phyloP scores from a whole-genome alignment of 2,888 invertebrate genomes.

The Lumbricus terrestris region DNA sequence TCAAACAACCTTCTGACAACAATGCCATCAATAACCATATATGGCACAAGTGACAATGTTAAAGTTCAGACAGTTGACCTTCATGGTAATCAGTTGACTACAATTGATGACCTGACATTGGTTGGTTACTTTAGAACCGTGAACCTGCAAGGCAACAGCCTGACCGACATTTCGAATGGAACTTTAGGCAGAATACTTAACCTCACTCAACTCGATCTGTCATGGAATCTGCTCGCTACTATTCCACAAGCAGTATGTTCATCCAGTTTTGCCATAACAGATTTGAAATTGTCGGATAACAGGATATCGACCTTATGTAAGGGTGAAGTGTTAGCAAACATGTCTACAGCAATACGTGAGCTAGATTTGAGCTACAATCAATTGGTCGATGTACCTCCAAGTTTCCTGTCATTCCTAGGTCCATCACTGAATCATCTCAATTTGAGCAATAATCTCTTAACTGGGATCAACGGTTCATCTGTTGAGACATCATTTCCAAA shows the following conservation, averaged over 20 bases:
- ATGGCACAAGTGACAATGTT: not conserved
- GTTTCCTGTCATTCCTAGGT: not conserved
- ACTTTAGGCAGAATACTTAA: not conserved
- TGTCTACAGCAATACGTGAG: not conserved
- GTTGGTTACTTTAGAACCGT: not conserved
- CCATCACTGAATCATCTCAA: not conserved
- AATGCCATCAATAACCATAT: not conserved
- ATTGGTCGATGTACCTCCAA: not conserved
- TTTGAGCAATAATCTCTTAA: not conserved
- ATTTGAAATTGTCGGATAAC: not conserved
- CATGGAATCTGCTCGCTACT: not conserved
- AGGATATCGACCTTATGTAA: not conserved
- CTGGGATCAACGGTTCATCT: not conserved
- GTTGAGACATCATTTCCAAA: not conserved
- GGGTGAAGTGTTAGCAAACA: not conserved
- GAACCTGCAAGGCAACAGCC: not conserved
- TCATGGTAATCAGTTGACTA: not conserved
- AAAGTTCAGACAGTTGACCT: not conserved
- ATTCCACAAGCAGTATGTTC: not conserved
- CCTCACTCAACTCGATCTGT: not conserved
- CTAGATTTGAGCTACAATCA: constrained; percentile 10
- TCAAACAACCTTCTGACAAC: not conserved
- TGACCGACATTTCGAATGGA: not conserved
- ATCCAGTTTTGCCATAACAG: not conserved
- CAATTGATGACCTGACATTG: not conserved